Evolutionary conservation across 2,888 invertebrate genomes (phyloP), one percentile per base, ranked within the genome.

Genomic region (Eumerus sabulonum): DNA sequence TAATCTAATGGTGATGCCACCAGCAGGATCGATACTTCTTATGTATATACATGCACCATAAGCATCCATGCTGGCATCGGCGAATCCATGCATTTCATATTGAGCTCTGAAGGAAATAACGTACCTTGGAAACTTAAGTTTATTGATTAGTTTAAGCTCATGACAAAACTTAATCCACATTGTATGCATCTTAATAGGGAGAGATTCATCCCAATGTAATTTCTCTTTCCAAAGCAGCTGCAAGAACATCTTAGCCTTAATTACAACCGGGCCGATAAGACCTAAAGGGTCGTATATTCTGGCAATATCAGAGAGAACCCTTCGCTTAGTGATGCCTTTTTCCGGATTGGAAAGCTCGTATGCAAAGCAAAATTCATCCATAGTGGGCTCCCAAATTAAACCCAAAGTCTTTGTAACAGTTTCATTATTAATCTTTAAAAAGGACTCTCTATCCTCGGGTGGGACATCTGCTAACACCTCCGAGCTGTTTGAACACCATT

Each of bases 221-320:
- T 45, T 45, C 14, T 13, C 45, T n/a, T 14, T 40, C n/a, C 40
- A 11, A 40, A 11, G 9, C 3, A n/a, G 40, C n/a, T 40, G 11
- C 12, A 11, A n/a, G n/a, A n/a, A n/a, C n/a, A 40, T 40, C 1
- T 40, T 40, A n/a, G 40, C 40, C n/a, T 40, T 40, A 11, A n/a
- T 40, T n/a, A 40, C n/a, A n/a, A 40, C 9, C 3, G 40, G 40
- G 9, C 40, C 40, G n/a, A 40, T 9, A 11, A 40, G 9, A n/a
- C 40, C 40, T 1, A 45, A 14, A 45, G 45, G 45, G 13, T 45
- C 45, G 45, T 45, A 45, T n/a, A 45, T 14, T 16, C 45, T n/a
- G 3, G 45, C 45, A 14, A 45, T 14, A 45, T 14, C 9, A 14
- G n/a, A 14, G 12, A 45, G 45, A 1, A 45, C 45, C 16, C 14